Percentiles rank a stretch among this genome's conserved stretches.
Conservation (phyloP, 2,888 invertebrate genomes). For the Polia nebulosa region DNA sequence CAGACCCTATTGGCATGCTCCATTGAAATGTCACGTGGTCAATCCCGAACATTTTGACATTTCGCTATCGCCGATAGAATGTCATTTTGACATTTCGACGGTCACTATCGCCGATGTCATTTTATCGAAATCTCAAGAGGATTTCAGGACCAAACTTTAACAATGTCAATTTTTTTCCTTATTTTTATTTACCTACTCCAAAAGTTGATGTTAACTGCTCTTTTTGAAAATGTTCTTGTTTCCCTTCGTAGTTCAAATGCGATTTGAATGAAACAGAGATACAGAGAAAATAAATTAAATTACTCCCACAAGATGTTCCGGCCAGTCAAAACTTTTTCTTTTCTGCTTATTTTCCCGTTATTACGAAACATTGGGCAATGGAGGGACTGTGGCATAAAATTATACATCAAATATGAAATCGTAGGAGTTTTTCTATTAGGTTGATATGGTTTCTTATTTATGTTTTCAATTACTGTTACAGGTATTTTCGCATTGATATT, state of each 20-base stretch:
- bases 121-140: background rate
- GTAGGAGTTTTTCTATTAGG: slow-evolving; percentile 20
- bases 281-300: slow-evolving; percentile 69
- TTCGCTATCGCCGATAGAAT: rapidly evolving
- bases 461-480: slow-evolving; percentile 21
- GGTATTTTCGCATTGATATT: background rate
- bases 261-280: slow-evolving; percentile 63
- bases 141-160: background rate
- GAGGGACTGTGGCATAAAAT: slow-evolving; percentile 38
- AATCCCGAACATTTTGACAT: background rate
- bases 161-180: slow-evolving; percentile 1
- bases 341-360: slow-evolving; percentile 52
- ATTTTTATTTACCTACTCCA: slow-evolving; percentile 32
- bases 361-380: slow-evolving; percentile 44
- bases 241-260: slow-evolving; percentile 56
- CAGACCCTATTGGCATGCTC: no score
- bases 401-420: slow-evolving; percentile 39
- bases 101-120: background rate
- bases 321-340: slow-evolving; percentile 51
- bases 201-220: slow-evolving; percentile 24
- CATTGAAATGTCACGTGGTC: background rate
- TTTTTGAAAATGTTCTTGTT: slow-evolving; percentile 45
- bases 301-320: slow-evolving; percentile 57
- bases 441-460: background rate
- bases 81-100: background rate